Base-by-base conservation (phyloP, 1,140 invertebrate genomes). In the Euwallacea similis region DNA sequence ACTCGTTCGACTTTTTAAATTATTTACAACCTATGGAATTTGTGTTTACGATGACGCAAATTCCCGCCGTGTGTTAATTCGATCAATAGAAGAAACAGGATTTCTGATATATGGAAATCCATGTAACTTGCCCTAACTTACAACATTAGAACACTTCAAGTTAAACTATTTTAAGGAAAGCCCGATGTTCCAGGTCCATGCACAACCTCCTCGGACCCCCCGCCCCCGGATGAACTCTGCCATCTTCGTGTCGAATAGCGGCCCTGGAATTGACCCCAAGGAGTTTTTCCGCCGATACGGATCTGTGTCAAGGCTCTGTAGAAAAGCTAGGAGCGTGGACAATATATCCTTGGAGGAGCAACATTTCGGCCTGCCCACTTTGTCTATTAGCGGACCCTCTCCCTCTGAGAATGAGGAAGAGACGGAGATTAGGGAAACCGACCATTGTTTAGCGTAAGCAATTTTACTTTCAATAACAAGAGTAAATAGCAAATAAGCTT, bases 301-400 rank as follows among this genome's bases (percentile, higher is more conserved):
- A 3, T 91, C 90, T n/a, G 89, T 91, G 72, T 92, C 90, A 15
- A 87, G 88, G 72, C 81, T 91, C 47, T 93, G 90, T 78, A 86
- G 90, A 9, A 91, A 91, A 81, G 90, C 91, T 76, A 89, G 89
- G 83, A 91, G 88, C 82, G 88, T 87, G 74, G 87, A 89, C 76
- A 89, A 89, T 77, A 85, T 89, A 63, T 87, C 86, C 53, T 75
- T 84, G 68, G 83, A 85, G 41, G 82, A 83, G 9, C 75, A 77
- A 61, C 87, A 90, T 68, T 90, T 89, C 69, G 89, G 89, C 41
- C 81, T 92, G 74, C 91, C 91, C 47, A 91, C 90, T 67, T 84
- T 92, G 4, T 91, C 90, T 42, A 85, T 93, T 7, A 91, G 90
- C 11, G 90, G 90, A 62, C 90, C 91, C 0, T 91, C 89, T n/a